Conservation (phyloP, 2,888 invertebrate genomes). For the Spilarctia lutea region DNA sequence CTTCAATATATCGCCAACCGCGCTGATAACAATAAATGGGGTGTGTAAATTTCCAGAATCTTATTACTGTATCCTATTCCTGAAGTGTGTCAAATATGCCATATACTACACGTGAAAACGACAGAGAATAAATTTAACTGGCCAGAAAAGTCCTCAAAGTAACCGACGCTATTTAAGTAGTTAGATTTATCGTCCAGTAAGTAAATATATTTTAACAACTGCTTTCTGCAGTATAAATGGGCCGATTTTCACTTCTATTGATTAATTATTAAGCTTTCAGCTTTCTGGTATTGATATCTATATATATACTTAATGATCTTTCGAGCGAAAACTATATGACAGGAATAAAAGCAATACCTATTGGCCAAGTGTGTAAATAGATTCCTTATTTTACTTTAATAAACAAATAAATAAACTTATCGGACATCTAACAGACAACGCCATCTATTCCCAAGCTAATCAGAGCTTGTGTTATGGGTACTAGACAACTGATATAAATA, state of each 20-base stretch:
- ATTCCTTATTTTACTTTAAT: not conserved
- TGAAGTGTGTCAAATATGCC: not conserved
- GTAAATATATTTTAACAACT: not conserved
- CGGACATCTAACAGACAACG: no score
- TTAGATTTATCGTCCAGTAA: not conserved
- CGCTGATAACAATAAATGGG: not conserved
- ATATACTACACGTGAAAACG: not conserved
- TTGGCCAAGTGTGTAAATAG: no score
- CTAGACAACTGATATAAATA: no score
- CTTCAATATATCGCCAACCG: not conserved
- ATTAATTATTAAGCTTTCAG: not conserved
- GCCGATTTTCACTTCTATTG: not conserved
- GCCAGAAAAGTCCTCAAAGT: not conserved
- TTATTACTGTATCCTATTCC: not conserved
- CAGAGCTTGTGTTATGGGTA: no score
- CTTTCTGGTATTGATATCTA: not conserved
- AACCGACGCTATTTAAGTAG: not conserved
- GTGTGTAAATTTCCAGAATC: not conserved
- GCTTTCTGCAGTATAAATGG: not conserved
- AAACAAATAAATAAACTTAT: no score
- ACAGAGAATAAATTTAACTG: not conserved
- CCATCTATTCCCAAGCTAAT: no score
- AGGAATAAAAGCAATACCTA: no score
- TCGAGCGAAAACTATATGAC: no score
- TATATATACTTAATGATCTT: no score